Percentiles rank a stretch among this genome's conserved stretches.
phyloP scores from a whole-genome alignment of 2,113 vertebrate species.

The Microtus pennsylvanicus region DNA sequence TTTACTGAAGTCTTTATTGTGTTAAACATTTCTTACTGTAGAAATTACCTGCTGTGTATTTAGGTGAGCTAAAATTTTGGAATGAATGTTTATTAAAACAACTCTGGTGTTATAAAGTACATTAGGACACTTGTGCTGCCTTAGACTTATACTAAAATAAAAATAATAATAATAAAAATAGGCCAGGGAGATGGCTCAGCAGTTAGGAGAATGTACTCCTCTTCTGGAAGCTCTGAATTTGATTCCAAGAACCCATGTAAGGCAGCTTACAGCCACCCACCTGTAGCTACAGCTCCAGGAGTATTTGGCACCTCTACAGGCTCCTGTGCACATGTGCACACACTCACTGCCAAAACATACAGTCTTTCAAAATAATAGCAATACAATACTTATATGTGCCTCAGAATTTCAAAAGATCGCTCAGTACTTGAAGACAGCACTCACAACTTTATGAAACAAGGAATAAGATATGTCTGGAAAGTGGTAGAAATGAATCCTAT shows the following conservation, averaged over 20 bases:
- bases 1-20: slow-evolving; percentile 37
- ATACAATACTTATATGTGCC: neutral
- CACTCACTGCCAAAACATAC: neutral
- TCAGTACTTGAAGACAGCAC: neutral
- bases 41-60: neutral
- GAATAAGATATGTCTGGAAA: neutral
- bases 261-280: neutral
- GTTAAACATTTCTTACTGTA: neutral
- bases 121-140: neutral
- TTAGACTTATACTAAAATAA: neutral
- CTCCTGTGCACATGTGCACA: no score
- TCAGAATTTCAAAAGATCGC: slow-evolving; percentile 26
- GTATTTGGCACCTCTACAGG: no score
- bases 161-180: no score
- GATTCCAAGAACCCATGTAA: no score
- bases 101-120: neutral
- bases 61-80: neutral
- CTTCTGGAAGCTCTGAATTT: neutral
- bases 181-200: neutral
- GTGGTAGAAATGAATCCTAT: neutral
- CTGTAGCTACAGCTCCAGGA: neutral
- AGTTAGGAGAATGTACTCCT: neutral
- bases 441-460: neutral
- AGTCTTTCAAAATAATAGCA: neutral
- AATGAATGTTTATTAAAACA: neutral